Conservation (phyloP, 2,888 invertebrate species). For the Carterocephalus palaemon region DNA sequence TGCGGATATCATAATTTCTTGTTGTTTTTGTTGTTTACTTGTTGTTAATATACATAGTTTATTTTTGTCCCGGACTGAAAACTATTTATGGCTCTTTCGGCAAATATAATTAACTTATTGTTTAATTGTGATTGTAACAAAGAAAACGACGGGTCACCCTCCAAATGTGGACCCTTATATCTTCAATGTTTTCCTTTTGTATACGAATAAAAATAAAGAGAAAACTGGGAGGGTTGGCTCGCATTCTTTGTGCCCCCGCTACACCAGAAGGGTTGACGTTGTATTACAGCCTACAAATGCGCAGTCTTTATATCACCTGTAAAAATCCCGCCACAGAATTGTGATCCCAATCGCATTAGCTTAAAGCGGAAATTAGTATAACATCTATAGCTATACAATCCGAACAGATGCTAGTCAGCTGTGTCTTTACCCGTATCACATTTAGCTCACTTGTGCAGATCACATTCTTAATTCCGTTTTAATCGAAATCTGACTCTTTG, state of each 20-base stretch:
- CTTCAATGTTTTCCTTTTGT: constrained; percentile 63
- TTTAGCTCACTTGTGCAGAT: constrained; percentile 33
- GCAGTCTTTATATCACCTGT: constrained; percentile 32
- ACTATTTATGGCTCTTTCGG: background rate
- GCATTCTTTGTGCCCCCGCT: constrained; percentile 50
- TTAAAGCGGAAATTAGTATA: constrained; percentile 20
- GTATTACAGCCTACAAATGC: constrained; percentile 33
- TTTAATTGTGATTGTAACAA: constrained; percentile 18
- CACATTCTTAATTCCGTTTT: constrained; percentile 39
- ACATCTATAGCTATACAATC: constrained; percentile 10
- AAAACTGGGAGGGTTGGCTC: constrained; percentile 42
- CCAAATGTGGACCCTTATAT: constrained; percentile 48
- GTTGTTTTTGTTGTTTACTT: too few species aligned
- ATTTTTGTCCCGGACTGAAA: background rate
- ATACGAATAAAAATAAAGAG: constrained; percentile 49
- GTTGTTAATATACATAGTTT: background rate
- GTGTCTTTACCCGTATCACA: constrained; percentile 27
- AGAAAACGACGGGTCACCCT: constrained; percentile 34
- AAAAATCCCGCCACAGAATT: constrained; percentile 14
- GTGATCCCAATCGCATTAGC: constrained; percentile 12
- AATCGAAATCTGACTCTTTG: constrained; percentile 42
- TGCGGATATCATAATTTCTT: too few species aligned
- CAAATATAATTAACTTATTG: background rate
- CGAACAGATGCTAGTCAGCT: constrained; percentile 25
- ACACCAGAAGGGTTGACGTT: constrained; percentile 58